Percentiles rank a stretch among this genome's conserved stretches.
phyloP scores from a whole-genome alignment of 2,888 invertebrate genomes.

The Apamea monoglypha region DNA sequence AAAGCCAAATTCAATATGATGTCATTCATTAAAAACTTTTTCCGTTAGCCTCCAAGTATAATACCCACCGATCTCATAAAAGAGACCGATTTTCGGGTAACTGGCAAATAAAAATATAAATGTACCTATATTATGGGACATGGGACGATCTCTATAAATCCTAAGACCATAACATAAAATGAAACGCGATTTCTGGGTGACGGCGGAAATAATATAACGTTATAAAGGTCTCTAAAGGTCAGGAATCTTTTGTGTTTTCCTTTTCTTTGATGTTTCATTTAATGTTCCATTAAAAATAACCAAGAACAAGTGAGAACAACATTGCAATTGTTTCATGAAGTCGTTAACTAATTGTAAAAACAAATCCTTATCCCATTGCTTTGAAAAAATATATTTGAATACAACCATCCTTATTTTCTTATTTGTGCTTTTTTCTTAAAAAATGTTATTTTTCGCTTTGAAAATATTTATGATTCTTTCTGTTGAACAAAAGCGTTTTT shows the following conservation, averaged over 20 bases:
- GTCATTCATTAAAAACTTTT: not conserved
- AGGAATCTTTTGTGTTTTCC: conserved; percentile 42
- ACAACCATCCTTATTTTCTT: not conserved
- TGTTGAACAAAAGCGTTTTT: conserved; percentile 13
- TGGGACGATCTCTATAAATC: conserved; percentile 41
- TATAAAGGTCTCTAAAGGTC: conserved; percentile 21
- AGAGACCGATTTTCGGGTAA: conserved; percentile 16
- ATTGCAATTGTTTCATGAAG: not conserved
- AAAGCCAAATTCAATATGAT: not conserved
- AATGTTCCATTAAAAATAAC: conserved; percentile 9
- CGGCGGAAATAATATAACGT: conserved; percentile 37
- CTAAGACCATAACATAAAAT: conserved; percentile 51
- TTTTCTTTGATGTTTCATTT: conserved; percentile 24
- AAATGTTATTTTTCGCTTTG: not conserved
- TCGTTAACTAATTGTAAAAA: not conserved
- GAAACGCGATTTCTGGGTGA: conserved; percentile 51
- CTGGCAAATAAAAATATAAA: conserved; percentile 47
- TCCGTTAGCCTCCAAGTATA: not conserved
- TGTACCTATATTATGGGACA: conserved; percentile 10
- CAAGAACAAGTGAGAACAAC: not conserved
- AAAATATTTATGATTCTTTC: not conserved
- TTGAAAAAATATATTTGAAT: not conserved
- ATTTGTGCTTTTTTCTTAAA: not conserved
- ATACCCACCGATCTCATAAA: conserved; percentile 15
- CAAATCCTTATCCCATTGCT: not conserved